Evolutionary conservation across 2,888 invertebrate species (phyloP), one percentile per base, ranked within the genome.

Genomic region (Phragmatobia fuliginosa): DNA sequence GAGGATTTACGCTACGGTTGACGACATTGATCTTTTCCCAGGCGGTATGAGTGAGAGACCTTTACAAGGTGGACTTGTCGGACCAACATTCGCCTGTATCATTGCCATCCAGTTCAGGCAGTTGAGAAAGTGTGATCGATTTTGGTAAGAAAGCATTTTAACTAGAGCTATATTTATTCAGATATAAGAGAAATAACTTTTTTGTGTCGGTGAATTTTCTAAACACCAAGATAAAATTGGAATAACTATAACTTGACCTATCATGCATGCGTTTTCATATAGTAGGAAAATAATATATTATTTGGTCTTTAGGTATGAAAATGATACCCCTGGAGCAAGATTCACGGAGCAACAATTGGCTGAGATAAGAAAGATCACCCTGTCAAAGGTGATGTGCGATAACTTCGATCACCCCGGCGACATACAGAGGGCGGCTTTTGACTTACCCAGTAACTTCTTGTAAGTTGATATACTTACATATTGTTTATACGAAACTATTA

Each of bases 21-120:
- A 99, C 85, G 99, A 99, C 89, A 98, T 99, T 70, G 98, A 99
- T 91, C 95, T 99, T 4, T 99, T 99, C 96, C 98, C 99, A 0
- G 99, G 99, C 32, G 98, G 99, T 3, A 97, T 99, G 97, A 98
- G 98, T 81, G 98, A 98, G 89, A 95, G 97, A 63, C 98, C 98
- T 0, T 94, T 98, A 10, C 98, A 98, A 85, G 99, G 99, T 10
- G 99, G 98, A 10, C 93, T 98, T 0, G 98, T 99, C 0, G 99
- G 99, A 6, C 99, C 99, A 0, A 99, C 99, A 0, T 97, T 99
- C 87, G 99, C 98, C 21, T 97, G 98, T 87, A 97, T 99, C 83
- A 98, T 99, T 82, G 99, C 98, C 67, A 98, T 98, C 66, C 99
- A 99, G 93, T 99, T 99, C 94, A 95, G 98, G 67, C 98, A 98